Base-by-base conservation (phyloP, 2,888 invertebrate species). In the Nasonia oneida region DNA sequence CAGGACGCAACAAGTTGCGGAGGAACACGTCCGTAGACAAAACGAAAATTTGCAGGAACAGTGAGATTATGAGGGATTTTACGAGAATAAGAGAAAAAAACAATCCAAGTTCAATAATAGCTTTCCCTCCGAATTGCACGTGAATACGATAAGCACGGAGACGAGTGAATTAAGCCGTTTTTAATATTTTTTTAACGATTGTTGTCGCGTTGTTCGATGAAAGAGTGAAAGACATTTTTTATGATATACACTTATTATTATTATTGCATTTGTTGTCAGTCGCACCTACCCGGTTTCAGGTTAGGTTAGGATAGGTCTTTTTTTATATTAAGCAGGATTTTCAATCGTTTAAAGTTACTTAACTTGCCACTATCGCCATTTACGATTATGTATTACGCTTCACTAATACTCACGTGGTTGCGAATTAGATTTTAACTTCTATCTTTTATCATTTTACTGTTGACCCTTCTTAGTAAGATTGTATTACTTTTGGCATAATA, bases 371-470 rank as follows among this genome's bases (percentile, higher is more conserved):
- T 89, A 89, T 87, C 87, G 89, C 90, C 90, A 90, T 89, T 89
- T 86, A 61, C 88, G 84, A 90, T 81, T 90, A 90, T 73, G 89
- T 91, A 90, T 87, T 90, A 91, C 90, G 91, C 92, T 92, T 92
- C 89, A 90, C 91, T 92, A 90, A 92, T 92, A 92, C 91, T 93
- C 92, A 91, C 90, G 90, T 90, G 90, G 91, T 92, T 91, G 90
- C 91, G 90, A 89, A 90, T 85, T 89, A 90, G 89, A 87, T 89
- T 90, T 89, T 88, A 87, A 81, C 76, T 83, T 81, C 83, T 87
- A 74, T 88, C 57, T 84, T 75, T 10, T 53, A 12, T 33, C 42
- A 23, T 89, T 84, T 83, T 87, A 37, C 88, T 87, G 18, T 37
- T 53, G 79, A 79, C 50, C 82, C 74, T 79, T 79, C 70, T 82